Conservation (phyloP, 2,797 vertebrate genomes). For the Tokudaia muenninki region DNA sequence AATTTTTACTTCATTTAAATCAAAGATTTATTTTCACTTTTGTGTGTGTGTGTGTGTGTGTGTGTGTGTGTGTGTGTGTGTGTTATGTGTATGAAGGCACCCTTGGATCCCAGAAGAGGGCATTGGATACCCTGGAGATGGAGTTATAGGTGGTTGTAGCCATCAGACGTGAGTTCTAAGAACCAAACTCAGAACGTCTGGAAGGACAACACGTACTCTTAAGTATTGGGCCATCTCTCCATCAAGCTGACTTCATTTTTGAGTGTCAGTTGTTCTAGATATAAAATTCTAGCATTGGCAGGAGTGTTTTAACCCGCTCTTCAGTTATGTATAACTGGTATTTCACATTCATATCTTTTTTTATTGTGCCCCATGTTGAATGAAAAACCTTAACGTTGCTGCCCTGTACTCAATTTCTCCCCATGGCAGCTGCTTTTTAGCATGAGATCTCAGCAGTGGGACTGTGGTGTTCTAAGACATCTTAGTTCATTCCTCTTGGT, state of each 20-base stretch:
- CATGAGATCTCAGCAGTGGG: neutral
- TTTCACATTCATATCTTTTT: neutral
- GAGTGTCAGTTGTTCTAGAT: constrained; percentile 40
- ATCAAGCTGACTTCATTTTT: constrained; percentile 29
- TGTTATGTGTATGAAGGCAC: neutral
- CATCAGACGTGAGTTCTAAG: no score
- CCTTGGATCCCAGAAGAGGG: neutral
- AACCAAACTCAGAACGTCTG: neutral
- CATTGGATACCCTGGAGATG: neutral
- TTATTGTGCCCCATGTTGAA: neutral
- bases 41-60: neutral
- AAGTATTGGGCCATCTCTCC: neutral
- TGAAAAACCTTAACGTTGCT: neutral
- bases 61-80: neutral
- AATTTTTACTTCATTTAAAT: neutral
- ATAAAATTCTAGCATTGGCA: constrained; percentile 51
- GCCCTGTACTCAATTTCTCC: no score
- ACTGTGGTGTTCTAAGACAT: neutral
- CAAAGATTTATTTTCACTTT: neutral
- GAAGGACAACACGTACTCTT: neutral
- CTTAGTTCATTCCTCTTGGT: neutral
- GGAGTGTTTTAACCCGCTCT: neutral
- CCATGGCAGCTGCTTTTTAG: neutral
- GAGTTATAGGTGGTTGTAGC: neutral
- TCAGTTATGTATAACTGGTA: neutral